These are phyloP conservation scores for Progne subis DNA, from an alignment of 2,113 vertebrate genomes.

Conservation along the genomic window DNA sequence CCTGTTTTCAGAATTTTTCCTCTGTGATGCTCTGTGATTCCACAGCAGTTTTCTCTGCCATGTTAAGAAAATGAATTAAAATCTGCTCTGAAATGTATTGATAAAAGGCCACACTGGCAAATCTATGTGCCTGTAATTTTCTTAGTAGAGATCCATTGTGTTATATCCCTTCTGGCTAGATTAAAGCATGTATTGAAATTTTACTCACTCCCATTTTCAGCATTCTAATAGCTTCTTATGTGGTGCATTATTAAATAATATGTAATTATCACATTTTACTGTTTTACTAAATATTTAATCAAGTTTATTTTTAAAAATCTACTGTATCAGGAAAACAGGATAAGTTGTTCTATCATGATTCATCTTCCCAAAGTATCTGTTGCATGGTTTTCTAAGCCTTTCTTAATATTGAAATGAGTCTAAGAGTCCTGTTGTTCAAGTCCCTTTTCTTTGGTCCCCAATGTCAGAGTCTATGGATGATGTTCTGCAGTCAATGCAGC, in stretches of 20 bases:
- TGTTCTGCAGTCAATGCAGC: not conserved
- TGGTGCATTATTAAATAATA: not conserved
- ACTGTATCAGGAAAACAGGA: not conserved
- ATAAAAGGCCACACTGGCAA: not conserved
- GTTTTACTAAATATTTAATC: not conserved
- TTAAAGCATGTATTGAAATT: not conserved
- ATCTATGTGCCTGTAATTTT: rapidly evolving
- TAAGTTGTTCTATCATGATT: not conserved
- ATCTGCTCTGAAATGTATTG: not conserved
- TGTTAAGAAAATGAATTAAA: not conserved
- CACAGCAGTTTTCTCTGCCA: not conserved
- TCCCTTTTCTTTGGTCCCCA: not conserved
- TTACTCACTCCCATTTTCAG: not conserved
- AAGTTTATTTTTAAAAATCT: not conserved
- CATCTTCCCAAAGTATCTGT: not conserved
- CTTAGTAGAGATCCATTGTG: not conserved
- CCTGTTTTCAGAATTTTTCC: not conserved
- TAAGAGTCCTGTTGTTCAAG: not conserved
- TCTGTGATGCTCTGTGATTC: not conserved
- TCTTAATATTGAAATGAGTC: not conserved
- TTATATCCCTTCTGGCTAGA: not conserved
- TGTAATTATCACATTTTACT: not conserved
- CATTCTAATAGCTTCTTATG: not conserved
- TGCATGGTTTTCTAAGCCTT: not conserved
- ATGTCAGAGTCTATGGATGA: not conserved